A percentile compares a stretch with the other conserved stretches of the same genome.
Evolutionary conservation across 1,140 invertebrate species (phyloP).

Genomic region (Ruditapes philippinarum): DNA sequence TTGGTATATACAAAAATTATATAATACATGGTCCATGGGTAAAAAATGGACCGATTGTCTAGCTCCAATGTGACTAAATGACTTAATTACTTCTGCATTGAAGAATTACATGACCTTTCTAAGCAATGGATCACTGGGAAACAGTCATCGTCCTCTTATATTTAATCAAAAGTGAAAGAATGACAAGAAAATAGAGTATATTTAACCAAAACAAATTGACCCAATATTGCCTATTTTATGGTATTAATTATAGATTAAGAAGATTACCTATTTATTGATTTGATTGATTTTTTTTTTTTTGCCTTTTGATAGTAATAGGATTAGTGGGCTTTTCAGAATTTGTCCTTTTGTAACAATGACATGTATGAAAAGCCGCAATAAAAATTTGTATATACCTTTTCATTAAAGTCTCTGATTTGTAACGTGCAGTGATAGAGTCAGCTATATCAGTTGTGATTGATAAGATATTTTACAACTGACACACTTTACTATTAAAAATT

Average conservation of each 20-base stretch:
- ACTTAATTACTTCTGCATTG: too few species aligned
- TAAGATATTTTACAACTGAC: background rate
- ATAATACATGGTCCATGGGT: too few species aligned
- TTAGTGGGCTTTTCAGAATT: background rate
- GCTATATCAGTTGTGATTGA: background rate
- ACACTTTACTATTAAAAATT: constrained; percentile 14
- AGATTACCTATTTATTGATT: background rate
- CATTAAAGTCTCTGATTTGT: background rate
- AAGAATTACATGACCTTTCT: too few species aligned
- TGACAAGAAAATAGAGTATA: too few species aligned
- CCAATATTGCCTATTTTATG: background rate
- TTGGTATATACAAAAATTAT: too few species aligned
- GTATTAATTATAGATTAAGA: background rate
- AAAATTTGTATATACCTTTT: background rate
- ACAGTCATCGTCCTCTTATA: too few species aligned
- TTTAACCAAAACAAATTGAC: background rate
- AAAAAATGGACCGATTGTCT: too few species aligned
- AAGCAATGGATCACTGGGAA: too few species aligned
- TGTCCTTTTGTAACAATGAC: background rate
- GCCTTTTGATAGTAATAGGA: background rate
- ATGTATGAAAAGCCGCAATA: background rate
- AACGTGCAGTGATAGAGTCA: background rate
- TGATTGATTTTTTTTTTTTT: constrained; percentile 8
- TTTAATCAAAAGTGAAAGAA: too few species aligned
- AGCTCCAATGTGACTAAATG: too few species aligned